phyloP scores from a whole-genome alignment of 2,797 vertebrate species.

The Falco biarmicus region DNA sequence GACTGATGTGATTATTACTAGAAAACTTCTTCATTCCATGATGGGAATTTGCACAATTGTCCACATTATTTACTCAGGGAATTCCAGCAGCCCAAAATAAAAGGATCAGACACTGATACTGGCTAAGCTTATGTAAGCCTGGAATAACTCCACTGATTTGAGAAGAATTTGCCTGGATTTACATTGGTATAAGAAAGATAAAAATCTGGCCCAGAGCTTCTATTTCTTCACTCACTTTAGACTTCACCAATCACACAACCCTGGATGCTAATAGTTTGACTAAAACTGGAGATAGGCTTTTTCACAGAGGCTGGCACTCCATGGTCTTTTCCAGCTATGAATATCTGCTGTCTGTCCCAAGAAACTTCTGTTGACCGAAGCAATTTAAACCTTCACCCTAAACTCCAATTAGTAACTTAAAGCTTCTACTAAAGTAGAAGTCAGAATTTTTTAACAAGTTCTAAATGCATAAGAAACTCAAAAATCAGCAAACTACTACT shows the following conservation, averaged over 20 bases:
- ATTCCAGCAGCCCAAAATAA: slow-evolving; percentile 33
- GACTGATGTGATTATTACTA: neutral
- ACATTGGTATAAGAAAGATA: neutral
- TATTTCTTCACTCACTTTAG: neutral
- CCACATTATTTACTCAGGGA: slow-evolving; percentile 26
- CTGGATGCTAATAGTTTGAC: neutral
- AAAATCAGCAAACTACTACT: neutral
- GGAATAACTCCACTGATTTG: neutral
- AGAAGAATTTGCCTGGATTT: slow-evolving; percentile 28
- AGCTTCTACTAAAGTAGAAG: neutral
- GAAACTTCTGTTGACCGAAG: neutral
- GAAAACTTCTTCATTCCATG: slow-evolving; percentile 7
- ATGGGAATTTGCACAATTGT: slow-evolving; percentile 38
- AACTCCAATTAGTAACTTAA: neutral
- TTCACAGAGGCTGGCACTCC: neutral
- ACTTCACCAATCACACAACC: neutral
- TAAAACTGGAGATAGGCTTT: neutral
- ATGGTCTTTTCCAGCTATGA: neutral
- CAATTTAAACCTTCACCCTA: neutral
- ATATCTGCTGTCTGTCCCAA: neutral
- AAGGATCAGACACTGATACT: slow-evolving; percentile 11
- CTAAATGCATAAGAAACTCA: neutral
- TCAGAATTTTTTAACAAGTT: neutral
- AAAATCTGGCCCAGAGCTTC: neutral
- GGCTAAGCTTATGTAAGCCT: slow-evolving; percentile 2